phyloP scores from a whole-genome alignment of 1,140 invertebrate species.

The Bombus soroeensis region DNA sequence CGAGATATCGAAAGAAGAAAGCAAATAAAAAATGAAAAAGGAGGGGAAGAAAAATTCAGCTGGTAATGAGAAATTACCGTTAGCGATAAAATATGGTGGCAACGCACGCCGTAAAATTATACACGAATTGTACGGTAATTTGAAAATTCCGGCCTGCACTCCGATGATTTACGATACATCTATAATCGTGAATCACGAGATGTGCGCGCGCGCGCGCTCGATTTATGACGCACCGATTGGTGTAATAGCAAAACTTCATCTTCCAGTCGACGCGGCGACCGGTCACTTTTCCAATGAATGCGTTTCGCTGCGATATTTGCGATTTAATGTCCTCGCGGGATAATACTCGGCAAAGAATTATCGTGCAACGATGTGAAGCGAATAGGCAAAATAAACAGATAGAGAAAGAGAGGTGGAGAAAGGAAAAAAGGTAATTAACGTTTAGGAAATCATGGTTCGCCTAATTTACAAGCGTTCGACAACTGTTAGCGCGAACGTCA shows the following conservation, averaged over 20 bases:
- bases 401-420: not conserved
- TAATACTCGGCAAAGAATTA: not conserved
- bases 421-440: slow-evolving; percentile 2
- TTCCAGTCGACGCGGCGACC: slow-evolving; percentile 30
- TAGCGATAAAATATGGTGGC: slow-evolving; percentile 34
- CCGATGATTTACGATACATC: slow-evolving; percentile 57
- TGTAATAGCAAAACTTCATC: slow-evolving; percentile 36
- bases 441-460: not conserved
- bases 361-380: not conserved
- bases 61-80: not conserved
- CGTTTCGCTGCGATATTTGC: slow-evolving; percentile 50
- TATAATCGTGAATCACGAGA: slow-evolving; percentile 55
- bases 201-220: not conserved
- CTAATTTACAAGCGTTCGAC: slow-evolving; percentile 1
- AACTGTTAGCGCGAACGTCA: not conserved
- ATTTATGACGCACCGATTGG: slow-evolving; percentile 54
- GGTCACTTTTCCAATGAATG: slow-evolving; percentile 45
- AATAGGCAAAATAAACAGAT: not conserved
- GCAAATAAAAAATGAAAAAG: fast-evolving
- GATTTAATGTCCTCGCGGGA: slow-evolving; percentile 53
- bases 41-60: not conserved
- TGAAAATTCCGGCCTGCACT: slow-evolving; percentile 34
- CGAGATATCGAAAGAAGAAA: too few relatives aligned
- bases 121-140: slow-evolving; percentile 51
- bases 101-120: slow-evolving; percentile 4